Base-by-base conservation (phyloP, 2,888 invertebrate genomes). In the Drosophila yooni region DNA sequence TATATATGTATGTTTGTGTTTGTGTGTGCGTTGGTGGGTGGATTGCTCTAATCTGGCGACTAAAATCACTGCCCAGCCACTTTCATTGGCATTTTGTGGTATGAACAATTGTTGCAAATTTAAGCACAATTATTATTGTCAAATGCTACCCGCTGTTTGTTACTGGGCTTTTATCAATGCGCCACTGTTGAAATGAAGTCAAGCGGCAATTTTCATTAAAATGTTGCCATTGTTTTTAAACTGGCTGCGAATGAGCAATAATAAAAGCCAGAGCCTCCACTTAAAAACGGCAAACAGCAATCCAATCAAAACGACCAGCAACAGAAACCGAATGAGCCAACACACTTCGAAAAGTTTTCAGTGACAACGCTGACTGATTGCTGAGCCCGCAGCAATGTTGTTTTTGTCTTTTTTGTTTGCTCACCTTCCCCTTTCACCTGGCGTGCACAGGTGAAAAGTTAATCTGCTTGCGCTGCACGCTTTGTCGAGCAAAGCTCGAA, bases 201-300 rank as follows among this genome's bases (percentile, higher is more conserved):
- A 91, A 87, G 89, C 91, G 89, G 85, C 90, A 90, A 91, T 89
- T 87, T 89, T 91, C 91, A 91, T 90, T 91, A 89, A 91, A 89
- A 90, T 87, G 82, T 82, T 73, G 70, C 76, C 82, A 89, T 88
- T 88, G 90, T 88, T 82, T 87, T 83, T 81, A 70, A 71, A 74
- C 74, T 72, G 76, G 70, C 78, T 88, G 78, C 74, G 90, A 86
- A 88, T 88, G 88, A 89, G 89, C 89, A 81, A 78, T 74, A 77
- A 90, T 85, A 90, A 90, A 86, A 81, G 80, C 74, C 75, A 51
- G 70, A 79, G 82, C 74, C 71, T 52, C 62, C 48, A 74, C 77
- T 84, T 87, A 76, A 84, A 79, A 82, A 25, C 46, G 25, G 46
- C 90, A 85, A 91, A 83, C 83, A 79, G 78, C 81, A 91, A 84